Base-by-base conservation (phyloP, 2,888 invertebrate genomes). In the Diachrysia chrysitis region DNA sequence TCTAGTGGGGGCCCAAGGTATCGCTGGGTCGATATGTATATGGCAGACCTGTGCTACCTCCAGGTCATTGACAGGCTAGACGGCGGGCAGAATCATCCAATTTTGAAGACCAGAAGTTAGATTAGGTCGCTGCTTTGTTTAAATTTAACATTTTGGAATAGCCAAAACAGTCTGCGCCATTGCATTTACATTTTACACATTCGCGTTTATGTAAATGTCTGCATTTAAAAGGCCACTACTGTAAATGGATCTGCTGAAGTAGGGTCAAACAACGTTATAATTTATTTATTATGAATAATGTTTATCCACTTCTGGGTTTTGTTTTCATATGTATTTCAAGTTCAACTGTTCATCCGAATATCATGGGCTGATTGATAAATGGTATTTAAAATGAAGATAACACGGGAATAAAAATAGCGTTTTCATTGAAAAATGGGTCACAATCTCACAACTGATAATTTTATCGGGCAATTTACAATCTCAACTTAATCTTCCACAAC, bases 91-190 rank as follows among this genome's bases (percentile, higher is more conserved):
- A 4, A 37, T 14, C 14, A 37, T 37, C 14, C 16, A 3, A 12
- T n/a, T 42, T n/a, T n/a, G 32, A 0, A 10, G 32, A 32, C 42
- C 42, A 42, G 42, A 42, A n/a, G 42, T 42, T n/a, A 42, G 42
- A 42, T 42, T 42, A 42, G 42, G 42, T 42, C 42, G 42, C 42
- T n/a, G 42, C 42, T 5, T 42, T 42, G 19, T 51, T 51, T 51
- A 19, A 51, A 51, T 19, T 51, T 51, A 12, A 0, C 9, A 53
- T 70, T 80, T 77, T 51, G 64, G 42, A 70, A 72, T 66, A 66
- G 56, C 53, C 16, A n/a, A 60, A 71, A 51, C 10, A 53, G 48
- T 72, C 73, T 42, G 77, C 65, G 63, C 55, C 48, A 29, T 62
- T 61, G 63, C 58, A 57, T 61, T 53, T 56, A 61, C 29, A 61